phyloP scores from a whole-genome alignment of 2,797 vertebrate species.

The Limnodromus scolopaceus region DNA sequence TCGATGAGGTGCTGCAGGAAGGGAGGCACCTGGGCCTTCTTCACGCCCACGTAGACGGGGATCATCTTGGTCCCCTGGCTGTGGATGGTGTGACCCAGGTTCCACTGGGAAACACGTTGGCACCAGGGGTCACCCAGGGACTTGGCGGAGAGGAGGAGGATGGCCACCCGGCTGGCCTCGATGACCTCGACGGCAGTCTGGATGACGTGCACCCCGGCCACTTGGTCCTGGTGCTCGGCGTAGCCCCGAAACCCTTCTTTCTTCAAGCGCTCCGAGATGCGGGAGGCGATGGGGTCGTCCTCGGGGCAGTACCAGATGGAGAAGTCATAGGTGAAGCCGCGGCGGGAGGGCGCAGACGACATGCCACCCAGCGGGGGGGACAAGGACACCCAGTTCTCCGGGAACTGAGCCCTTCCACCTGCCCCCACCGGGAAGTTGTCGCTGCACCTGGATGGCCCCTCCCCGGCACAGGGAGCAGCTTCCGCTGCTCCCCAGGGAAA shows the following conservation, averaged over 20 bases:
- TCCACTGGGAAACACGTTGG: constrained; percentile 56
- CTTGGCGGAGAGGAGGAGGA: constrained; percentile 60
- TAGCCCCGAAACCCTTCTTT: constrained; percentile 50
- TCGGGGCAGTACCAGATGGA: constrained; percentile 71
- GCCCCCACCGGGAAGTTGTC: accelerated
- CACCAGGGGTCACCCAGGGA: constrained; percentile 56
- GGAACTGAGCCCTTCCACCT: accelerated
- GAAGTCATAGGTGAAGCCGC: constrained; percentile 38
- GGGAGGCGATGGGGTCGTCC: constrained; percentile 30
- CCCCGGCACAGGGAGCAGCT: accelerated
- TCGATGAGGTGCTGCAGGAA: constrained; percentile 22
- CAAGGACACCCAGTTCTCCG: accelerated
- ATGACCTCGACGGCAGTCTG: not conserved
- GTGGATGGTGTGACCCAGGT: not conserved
- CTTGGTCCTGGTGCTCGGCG: constrained; percentile 60
- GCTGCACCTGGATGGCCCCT: accelerated
- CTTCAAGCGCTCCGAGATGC: not conserved
- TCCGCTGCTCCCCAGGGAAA: accelerated
- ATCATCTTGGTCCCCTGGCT: not conserved
- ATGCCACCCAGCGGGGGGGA: not conserved
- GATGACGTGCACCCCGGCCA: not conserved
- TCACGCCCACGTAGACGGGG: constrained; percentile 42
- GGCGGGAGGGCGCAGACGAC: accelerated
- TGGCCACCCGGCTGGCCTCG: constrained; percentile 55
- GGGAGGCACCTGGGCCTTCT: not conserved